Conservation (phyloP, 2,797 vertebrate species). For the Cyclura pinguis region DNA sequence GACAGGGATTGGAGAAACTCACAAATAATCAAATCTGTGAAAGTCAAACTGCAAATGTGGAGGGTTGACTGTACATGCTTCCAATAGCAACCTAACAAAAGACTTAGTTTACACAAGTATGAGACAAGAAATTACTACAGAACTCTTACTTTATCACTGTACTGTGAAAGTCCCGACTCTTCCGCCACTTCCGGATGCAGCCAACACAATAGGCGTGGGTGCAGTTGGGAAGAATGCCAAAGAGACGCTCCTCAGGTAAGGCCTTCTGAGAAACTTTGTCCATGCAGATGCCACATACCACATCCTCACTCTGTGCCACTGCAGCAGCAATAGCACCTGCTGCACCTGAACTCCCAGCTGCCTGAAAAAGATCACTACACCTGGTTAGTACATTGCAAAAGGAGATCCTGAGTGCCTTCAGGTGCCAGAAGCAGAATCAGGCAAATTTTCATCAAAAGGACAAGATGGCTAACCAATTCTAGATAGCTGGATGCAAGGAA, state of each 20-base stretch:
- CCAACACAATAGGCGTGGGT: conserved; percentile 87
- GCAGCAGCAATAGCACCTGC: conserved; percentile 24
- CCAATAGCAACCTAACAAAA: accelerated
- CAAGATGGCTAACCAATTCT: not conserved
- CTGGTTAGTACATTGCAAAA: not conserved
- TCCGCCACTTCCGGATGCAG: conserved; percentile 90
- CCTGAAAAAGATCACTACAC: not conserved
- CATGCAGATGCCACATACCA: conserved; percentile 94
- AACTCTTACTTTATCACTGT: conserved; percentile 84
- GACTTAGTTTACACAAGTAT: not conserved
- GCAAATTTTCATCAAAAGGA: too few species aligned
- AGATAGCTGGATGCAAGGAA: not conserved
- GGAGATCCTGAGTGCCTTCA: not conserved
- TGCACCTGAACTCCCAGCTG: not conserved
- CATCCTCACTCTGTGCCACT: conserved; percentile 75
- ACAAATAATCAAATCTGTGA: too few species aligned
- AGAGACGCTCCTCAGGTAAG: conserved; percentile 75
- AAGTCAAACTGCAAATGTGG: too few species aligned
- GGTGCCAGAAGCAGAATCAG: too few species aligned
- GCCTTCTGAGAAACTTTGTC: conserved; percentile 90
- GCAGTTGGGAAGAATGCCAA: conserved; percentile 92
- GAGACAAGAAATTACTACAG: not conserved
- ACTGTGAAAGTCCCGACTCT: conserved; percentile 83
- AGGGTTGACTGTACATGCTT: not conserved
- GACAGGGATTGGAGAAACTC: too few species aligned